Base-by-base conservation (phyloP, 2,797 vertebrate species). In the Leuciscus waleckii region DNA sequence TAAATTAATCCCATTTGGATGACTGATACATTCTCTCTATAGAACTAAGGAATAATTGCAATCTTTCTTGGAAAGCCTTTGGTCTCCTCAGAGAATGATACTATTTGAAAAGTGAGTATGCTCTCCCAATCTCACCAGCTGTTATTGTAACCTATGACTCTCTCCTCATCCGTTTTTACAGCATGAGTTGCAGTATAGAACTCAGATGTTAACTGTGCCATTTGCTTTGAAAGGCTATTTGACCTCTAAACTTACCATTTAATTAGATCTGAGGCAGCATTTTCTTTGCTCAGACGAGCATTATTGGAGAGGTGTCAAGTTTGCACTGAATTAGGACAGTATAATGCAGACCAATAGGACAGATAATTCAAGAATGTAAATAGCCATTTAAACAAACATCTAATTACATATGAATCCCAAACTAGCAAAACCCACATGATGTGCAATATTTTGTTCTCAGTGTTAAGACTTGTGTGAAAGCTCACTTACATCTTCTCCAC, bases 131-230 rank as follows among this genome's bases (percentile, higher is more conserved):
- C 85, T 86, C 56, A 82, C 51, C 82, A 84, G 77, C 81, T 88
- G 89, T 90, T 90, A 81, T 90, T 85, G 63, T 89, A 90, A 89
- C 89, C 89, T 87, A 61, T 91, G 89, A 89, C 89, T 87, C 56
- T 82, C n/a, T 26, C 13, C 70, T 87, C 89, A 86, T 90, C 78
- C 26, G 46, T 88, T 87, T 78, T 69, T 75, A 79, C 65, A 83
- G 71, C 80, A 80, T 81, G 76, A 58, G 54, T 74, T 79, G 79
- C n/a, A 56, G 77, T 79, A 65, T 51, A 68, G 77, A 86, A 56
- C 41, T 61, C 56, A 71, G 46, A 70, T 77, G 51, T 8, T 65
- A 77, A 77, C 37, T 83, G 69, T 70, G 43, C 41, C 73, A 41
- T 71, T 61, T 58, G 67, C 29, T 81, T 35, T 35, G 32, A 79